Conservation (phyloP, 2,797 vertebrate genomes). For the Setipinna tenuifilis region DNA sequence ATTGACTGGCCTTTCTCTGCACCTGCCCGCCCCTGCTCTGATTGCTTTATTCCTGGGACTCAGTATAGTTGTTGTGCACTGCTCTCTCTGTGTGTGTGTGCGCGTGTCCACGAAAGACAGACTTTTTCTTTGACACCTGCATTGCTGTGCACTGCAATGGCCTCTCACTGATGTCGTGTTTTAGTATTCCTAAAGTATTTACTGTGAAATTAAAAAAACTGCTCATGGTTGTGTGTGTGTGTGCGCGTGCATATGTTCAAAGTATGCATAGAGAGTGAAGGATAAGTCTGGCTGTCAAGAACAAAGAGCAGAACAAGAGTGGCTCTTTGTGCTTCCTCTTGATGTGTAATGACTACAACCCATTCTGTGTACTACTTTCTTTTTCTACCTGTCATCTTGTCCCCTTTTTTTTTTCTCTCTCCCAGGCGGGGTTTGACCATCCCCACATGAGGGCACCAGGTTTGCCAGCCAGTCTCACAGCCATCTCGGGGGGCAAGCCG, state of each 20-base stretch:
- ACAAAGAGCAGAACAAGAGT: too few relatives aligned
- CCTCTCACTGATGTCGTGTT: not conserved
- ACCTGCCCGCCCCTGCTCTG: conserved; percentile 43
- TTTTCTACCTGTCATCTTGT: not conserved
- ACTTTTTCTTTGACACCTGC: not conserved
- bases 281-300: not conserved
- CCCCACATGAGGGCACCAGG: conserved; percentile 97
- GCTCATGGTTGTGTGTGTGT: not conserved
- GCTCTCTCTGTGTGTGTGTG: not conserved
- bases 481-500: conserved; percentile 98
- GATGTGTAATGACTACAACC: conserved; percentile 5
- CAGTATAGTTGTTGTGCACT: conserved; percentile 9
- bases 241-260: not conserved
- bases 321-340: not conserved
- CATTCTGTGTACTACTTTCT: not conserved
- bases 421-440: conserved; percentile 94
- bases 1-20: conserved; percentile 48
- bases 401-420: not conserved
- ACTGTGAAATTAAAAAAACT: not conserved
- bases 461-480: conserved; percentile 93
- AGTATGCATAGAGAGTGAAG: not conserved
- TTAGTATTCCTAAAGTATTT: not conserved
- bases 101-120: not conserved
- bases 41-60: conserved; percentile 47
- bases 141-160: not conserved